phyloP scores from a whole-genome alignment of 2,888 invertebrate species.

The Drosophila lacicola region DNA sequence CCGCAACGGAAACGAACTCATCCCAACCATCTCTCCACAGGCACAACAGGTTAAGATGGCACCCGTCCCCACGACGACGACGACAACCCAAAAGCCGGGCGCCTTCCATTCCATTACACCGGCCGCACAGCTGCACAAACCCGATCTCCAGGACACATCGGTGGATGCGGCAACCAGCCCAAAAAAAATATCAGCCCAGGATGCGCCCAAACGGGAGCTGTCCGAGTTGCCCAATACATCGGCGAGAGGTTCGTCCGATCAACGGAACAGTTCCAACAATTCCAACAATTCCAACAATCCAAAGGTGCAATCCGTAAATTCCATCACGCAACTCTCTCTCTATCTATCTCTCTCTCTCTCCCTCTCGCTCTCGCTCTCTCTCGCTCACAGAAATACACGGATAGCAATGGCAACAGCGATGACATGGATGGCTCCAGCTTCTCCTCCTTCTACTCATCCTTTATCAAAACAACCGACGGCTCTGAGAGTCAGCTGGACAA shows the following conservation, averaged over 20 bases:
- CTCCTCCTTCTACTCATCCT: constrained; percentile 90
- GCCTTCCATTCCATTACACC: constrained; percentile 81
- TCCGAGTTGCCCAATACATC: constrained; percentile 84
- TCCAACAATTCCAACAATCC: constrained; percentile 58
- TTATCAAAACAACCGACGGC: constrained; percentile 88
- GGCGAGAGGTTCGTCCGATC: constrained; percentile 75
- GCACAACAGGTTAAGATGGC: constrained; percentile 70
- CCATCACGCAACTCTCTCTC: too few species aligned
- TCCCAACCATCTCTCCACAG: constrained; percentile 28
- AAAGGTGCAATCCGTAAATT: constrained; percentile 47
- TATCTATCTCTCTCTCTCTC: too few species aligned
- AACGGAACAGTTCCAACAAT: constrained; percentile 62
- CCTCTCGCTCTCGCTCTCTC: too few species aligned
- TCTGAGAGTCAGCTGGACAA: constrained; percentile 83
- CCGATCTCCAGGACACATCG: constrained; percentile 82
- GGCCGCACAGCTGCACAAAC: constrained; percentile 73
- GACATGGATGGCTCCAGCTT: constrained; percentile 88
- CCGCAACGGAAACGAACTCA: background rate
- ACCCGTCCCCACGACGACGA: constrained; percentile 49
- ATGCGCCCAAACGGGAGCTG: constrained; percentile 87
- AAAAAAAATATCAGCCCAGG: constrained; percentile 86
- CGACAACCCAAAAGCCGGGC: constrained; percentile 64
- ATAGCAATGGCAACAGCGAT: constrained; percentile 84
- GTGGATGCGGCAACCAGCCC: constrained; percentile 84
- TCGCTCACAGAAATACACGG: constrained; percentile 68